phyloP scores from a whole-genome alignment of 2,888 invertebrate genomes.

The Neuroscelio doddi region DNA sequence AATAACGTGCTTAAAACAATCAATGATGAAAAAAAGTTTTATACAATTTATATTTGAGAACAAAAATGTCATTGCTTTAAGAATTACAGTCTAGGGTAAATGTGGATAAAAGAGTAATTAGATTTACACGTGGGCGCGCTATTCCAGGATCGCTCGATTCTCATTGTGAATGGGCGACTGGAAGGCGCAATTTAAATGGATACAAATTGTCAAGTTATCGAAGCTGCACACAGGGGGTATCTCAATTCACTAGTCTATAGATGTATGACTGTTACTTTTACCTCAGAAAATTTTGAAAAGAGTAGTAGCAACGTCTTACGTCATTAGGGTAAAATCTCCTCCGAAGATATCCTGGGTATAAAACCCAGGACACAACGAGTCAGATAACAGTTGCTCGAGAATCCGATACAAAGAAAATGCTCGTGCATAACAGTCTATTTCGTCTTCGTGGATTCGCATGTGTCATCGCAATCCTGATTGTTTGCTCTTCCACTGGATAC shows the following conservation, averaged over 20 bases:
- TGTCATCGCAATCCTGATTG: conserved; percentile 27
- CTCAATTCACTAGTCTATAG: conserved; percentile 20
- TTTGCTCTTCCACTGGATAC: conserved; percentile 23
- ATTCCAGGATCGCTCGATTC: conserved; percentile 43
- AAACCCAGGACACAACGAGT: conserved; percentile 7
- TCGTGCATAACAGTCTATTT: not conserved
- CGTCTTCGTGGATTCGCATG: conserved; percentile 20
- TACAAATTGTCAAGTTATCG: conserved; percentile 63
- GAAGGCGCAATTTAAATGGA: conserved; percentile 64
- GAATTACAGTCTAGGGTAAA: not conserved
- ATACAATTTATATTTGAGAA: too few species aligned
- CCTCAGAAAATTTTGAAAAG: not conserved
- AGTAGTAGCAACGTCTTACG: conserved; percentile 19
- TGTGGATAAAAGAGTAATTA: conserved; percentile 22
- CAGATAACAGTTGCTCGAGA: too few species aligned
- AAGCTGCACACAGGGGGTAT: conserved; percentile 57
- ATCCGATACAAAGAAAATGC: conserved; percentile 20
- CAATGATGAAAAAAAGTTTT: too few species aligned
- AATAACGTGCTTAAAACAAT: too few species aligned
- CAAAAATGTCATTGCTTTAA: too few species aligned
- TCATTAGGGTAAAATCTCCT: conserved; percentile 14
- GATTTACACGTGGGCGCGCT: conserved; percentile 41
- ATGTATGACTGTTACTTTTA: conserved; percentile 1
- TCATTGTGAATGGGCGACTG: conserved; percentile 67
- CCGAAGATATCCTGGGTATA: conserved; percentile 11